These are phyloP conservation scores for Paramisgurnus dabryanus DNA, from an alignment of 2,113 vertebrate species.

Conservation along the genomic window DNA sequence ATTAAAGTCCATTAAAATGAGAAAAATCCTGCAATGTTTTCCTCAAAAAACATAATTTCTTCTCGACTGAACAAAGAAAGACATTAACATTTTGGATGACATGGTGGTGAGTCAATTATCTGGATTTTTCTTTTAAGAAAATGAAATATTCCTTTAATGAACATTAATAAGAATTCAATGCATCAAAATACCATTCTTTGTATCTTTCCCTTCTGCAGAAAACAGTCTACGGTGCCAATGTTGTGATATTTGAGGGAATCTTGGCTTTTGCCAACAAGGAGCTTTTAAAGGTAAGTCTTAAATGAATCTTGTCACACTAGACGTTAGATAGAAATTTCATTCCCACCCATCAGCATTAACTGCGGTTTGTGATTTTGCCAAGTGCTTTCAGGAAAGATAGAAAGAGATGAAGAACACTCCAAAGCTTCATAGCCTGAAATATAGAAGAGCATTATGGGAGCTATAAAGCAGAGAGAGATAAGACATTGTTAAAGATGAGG, in stretches of 20 bases:
- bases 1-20: too few species aligned
- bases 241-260: conserved; percentile 90
- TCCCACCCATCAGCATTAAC: neutral
- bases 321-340: neutral
- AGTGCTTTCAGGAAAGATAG: neutral
- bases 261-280: conserved; percentile 91
- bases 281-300: conserved; percentile 81
- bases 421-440: conserved; percentile 14
- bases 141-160: too few species aligned
- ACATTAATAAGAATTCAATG: too few species aligned
- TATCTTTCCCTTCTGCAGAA: conserved; percentile 72
- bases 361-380: conserved; percentile 5
- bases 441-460: conserved; percentile 11
- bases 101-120: too few species aligned
- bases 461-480: conserved; percentile 6
- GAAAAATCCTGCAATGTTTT: too few species aligned
- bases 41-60: too few species aligned
- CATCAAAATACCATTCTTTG: neutral
- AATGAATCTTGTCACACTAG: neutral
- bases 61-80: too few species aligned
- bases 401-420: neutral
- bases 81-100: too few species aligned
- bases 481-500: conserved; percentile 18
- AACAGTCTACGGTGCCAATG: conserved; percentile 88
- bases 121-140: too few species aligned